Evolutionary conservation across 2,797 vertebrate genomes (phyloP).

Genomic region (Taenioides sp.): DNA sequence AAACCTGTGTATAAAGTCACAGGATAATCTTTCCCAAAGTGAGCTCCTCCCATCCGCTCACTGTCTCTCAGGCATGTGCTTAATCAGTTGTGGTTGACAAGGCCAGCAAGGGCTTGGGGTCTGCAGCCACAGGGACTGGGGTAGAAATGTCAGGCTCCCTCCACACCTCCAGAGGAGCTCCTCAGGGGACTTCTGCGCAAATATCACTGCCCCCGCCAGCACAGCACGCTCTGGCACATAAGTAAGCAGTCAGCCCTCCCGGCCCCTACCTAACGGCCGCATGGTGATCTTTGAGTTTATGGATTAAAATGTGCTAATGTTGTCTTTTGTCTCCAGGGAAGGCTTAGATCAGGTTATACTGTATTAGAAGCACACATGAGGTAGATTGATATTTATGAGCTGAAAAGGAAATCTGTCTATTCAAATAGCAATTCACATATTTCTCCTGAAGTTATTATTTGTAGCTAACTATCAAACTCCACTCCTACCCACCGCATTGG

Average conservation of each 20-base stretch:
- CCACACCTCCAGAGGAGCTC: slow-evolving; percentile 62
- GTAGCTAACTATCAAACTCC: neutral
- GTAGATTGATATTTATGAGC: neutral
- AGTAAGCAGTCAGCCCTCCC: slow-evolving; percentile 43
- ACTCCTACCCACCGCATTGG: neutral
- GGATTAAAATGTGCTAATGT: slow-evolving; percentile 9
- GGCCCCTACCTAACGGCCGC: slow-evolving; percentile 16
- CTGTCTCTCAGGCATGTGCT: slow-evolving; percentile 41
- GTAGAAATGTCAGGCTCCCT: slow-evolving; percentile 72
- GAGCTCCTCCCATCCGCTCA: slow-evolving; percentile 25
- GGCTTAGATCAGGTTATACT: slow-evolving; percentile 2
- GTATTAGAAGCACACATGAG: slow-evolving; percentile 8
- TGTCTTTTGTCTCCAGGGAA: neutral
- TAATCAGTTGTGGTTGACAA: slow-evolving; percentile 66
- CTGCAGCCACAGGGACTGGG: slow-evolving; percentile 57
- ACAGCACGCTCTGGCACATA: slow-evolving; percentile 54
- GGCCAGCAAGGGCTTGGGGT: slow-evolving; percentile 58
- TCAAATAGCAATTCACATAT: neutral
- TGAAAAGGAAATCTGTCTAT: neutral
- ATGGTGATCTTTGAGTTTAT: slow-evolving; percentile 2
- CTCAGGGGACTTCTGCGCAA: slow-evolving; percentile 59
- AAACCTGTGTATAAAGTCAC: slow-evolving; percentile 35
- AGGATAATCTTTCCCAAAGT: slow-evolving; percentile 46
- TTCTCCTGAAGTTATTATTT: neutral
- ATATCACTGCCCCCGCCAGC: slow-evolving; percentile 61